Evolutionary conservation across 2,113 vertebrate genomes (phyloP).

Genomic region (Heterotis niloticus): DNA sequence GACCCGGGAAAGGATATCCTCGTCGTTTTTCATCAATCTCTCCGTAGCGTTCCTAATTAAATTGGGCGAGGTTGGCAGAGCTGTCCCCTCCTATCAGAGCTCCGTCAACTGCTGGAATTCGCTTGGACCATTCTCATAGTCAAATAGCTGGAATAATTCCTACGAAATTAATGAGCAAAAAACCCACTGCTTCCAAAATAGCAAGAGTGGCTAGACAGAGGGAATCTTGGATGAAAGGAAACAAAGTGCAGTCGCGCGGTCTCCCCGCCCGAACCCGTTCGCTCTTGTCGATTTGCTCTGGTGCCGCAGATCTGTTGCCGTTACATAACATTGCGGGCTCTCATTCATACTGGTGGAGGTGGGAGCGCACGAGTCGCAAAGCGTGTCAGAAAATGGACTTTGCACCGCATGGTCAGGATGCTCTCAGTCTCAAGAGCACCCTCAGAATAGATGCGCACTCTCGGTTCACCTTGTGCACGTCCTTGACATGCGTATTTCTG

Average conservation of each 20-base stretch:
- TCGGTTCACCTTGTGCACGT: background rate
- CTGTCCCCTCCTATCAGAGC: background rate
- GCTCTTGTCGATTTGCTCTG: background rate
- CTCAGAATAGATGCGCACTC: slow-evolving; percentile 8
- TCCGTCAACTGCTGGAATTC: background rate
- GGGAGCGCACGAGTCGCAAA: background rate
- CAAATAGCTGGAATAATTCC: slow-evolving; percentile 15
- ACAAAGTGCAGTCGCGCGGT: background rate
- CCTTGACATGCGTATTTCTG: slow-evolving; percentile 11
- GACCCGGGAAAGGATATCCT: background rate
- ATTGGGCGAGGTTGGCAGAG: background rate
- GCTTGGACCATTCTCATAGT: background rate
- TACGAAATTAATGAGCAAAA: background rate
- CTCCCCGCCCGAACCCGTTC: background rate
- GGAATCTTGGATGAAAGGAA: background rate
- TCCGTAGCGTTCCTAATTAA: background rate
- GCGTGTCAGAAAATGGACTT: background rate
- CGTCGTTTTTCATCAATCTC: background rate
- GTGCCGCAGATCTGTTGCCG: too few species aligned
- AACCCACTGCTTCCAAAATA: background rate
- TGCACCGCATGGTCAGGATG: background rate
- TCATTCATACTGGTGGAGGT: too few species aligned
- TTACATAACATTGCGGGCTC: background rate
- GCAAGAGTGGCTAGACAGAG: background rate
- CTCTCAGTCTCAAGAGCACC: slow-evolving; percentile 1